phyloP scores from a whole-genome alignment of 2,113 vertebrate genomes.

The Sander vitreus region DNA sequence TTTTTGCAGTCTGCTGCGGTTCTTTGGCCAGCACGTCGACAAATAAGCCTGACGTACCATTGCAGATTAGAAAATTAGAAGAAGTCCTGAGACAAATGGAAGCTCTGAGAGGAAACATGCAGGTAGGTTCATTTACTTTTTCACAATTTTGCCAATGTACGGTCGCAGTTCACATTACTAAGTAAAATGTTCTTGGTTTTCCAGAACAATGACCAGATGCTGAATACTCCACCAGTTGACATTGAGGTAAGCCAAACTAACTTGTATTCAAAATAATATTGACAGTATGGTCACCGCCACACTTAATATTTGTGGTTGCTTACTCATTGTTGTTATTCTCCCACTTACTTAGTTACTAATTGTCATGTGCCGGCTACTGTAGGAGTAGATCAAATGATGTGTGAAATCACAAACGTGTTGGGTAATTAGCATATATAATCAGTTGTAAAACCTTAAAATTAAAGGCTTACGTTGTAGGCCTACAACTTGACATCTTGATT shows the following conservation, averaged over 20 bases:
- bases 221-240: conserved; percentile 56
- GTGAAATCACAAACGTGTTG: conserved; percentile 18
- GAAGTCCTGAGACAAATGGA: conserved; percentile 44
- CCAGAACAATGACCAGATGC: conserved; percentile 45
- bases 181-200: conserved; percentile 3
- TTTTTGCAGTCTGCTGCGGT: conserved; percentile 68
- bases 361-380: conserved; percentile 40
- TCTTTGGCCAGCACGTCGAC: neutral
- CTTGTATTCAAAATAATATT: neutral
- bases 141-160: neutral
- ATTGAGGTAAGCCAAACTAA: conserved; percentile 61
- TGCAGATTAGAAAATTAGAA: neutral
- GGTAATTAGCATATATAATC: neutral
- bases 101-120: accelerated
- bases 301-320: conserved; percentile 59
- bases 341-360: conserved; percentile 45
- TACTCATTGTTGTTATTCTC: conserved; percentile 63
- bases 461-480: neutral
- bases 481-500: neutral
- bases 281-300: neutral
- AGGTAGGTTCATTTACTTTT: conserved; percentile 57
- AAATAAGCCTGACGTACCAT: accelerated
- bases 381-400: conserved; percentile 55
- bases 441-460: neutral
- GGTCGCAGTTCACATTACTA: neutral